These are phyloP conservation scores for Paraescarpia echinospica DNA, from an alignment of 1,140 invertebrate species.

Conservation along the genomic window DNA sequence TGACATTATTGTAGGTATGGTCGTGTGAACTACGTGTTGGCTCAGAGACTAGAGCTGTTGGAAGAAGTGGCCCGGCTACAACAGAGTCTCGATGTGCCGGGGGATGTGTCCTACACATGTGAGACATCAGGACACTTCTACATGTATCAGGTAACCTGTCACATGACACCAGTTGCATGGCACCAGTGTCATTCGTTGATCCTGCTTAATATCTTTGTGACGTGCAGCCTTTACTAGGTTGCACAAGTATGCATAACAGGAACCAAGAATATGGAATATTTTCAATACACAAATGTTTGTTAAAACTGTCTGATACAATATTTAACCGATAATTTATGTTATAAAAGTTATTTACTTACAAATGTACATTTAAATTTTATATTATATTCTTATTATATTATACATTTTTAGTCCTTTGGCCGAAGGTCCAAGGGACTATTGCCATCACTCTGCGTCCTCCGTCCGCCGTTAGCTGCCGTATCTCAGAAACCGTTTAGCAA, in stretches of 20 bases:
- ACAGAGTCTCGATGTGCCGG: conserved; percentile 76
- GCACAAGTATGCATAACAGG: not conserved
- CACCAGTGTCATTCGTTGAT: not conserved
- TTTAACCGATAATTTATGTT: no score
- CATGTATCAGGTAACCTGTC: conserved; percentile 59
- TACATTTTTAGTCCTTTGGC: no score
- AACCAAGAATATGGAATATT: not conserved
- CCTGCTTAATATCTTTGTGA: not conserved
- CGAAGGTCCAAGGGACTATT: no score
- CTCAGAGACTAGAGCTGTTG: conserved; percentile 88
- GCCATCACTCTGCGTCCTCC: no score
- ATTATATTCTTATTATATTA: no score
- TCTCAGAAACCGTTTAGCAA: no score
- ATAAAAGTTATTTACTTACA: no score
- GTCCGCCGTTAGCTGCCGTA: no score
- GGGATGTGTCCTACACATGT: conserved; percentile 94
- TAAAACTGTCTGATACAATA: not conserved
- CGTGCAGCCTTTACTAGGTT: not conserved
- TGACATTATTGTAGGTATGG: conserved; percentile 65
- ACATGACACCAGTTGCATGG: not conserved
- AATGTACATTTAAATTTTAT: no score
- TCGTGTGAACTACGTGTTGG: conserved; percentile 96
- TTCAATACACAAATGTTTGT: not conserved
- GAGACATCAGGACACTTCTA: conserved; percentile 89
- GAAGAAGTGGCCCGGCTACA: conserved; percentile 88